Conservation (phyloP, 2,797 vertebrate genomes). For the Rallus crepitans region DNA sequence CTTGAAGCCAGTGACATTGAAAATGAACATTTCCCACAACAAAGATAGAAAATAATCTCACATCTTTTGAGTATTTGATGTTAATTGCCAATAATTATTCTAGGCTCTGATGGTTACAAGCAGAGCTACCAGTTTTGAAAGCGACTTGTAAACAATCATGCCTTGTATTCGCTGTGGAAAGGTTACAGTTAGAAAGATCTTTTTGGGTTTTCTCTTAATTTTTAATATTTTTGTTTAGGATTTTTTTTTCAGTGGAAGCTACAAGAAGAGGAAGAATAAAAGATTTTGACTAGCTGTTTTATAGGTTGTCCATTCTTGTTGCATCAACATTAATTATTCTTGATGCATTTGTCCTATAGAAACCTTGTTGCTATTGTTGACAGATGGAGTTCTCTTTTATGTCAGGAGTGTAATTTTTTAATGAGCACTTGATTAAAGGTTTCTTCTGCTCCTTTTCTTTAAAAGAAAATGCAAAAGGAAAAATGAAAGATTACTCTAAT, state of each 20-base stretch:
- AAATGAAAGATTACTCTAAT: background rate
- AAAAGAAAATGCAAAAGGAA: conserved; percentile 1
- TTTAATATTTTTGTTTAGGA: background rate
- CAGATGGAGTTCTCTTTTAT: conserved; percentile 45
- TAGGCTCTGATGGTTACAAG: background rate
- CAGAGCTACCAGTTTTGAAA: conserved; percentile 19
- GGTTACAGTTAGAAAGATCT: background rate
- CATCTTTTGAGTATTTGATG: background rate
- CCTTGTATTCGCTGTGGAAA: background rate
- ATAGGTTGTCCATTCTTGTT: conserved; percentile 45
- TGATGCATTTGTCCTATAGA: conserved; percentile 44
- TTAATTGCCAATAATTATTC: conserved; percentile 27
- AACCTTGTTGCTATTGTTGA: conserved; percentile 47
- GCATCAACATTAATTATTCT: conserved; percentile 56
- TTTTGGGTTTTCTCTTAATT: background rate
- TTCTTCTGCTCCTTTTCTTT: conserved; percentile 33
- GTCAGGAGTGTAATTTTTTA: conserved; percentile 51
- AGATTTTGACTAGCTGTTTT: conserved; percentile 45
- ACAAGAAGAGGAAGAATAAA: background rate
- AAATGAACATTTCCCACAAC: conserved; percentile 6
- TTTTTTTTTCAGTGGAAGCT: background rate
- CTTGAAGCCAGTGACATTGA: background rate
- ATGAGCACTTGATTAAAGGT: conserved; percentile 40
- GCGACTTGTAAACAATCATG: background rate
- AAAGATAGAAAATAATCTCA: background rate